Conservation (phyloP, 2,888 invertebrate species). For the Xanthia togata region DNA sequence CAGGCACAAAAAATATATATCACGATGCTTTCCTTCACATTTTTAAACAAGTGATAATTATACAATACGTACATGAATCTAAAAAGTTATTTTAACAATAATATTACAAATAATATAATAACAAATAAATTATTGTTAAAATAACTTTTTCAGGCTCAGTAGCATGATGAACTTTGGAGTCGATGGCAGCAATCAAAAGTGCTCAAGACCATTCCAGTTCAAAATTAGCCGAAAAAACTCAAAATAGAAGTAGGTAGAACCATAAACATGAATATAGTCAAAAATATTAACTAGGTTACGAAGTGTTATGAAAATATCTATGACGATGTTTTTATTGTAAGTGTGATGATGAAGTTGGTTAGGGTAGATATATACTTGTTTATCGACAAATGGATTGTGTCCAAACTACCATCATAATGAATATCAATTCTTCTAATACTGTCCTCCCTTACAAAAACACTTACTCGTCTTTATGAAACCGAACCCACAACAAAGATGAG, state of each 20-base stretch:
- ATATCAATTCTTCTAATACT: slow-evolving; percentile 7
- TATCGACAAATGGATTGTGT: background rate
- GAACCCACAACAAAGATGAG: slow-evolving; percentile 4
- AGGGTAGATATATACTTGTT: background rate
- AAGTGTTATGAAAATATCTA: background rate
- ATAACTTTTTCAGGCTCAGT: too few relatives aligned
- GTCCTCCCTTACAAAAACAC: slow-evolving; percentile 27
- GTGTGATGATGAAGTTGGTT: background rate
- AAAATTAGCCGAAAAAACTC: background rate
- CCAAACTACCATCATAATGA: slow-evolving; percentile 3
- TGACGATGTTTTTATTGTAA: background rate
- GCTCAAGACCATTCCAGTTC: background rate
- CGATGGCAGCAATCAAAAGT: too few relatives aligned
- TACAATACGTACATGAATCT: too few relatives aligned
- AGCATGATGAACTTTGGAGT: too few relatives aligned
- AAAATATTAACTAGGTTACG: background rate
- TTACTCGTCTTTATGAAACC: slow-evolving; percentile 35
- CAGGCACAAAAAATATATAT: too few relatives aligned
- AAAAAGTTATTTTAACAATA: background rate
- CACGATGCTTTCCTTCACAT: too few relatives aligned
- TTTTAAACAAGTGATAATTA: too few relatives aligned
- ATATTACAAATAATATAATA: too few relatives aligned
- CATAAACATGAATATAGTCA: background rate
- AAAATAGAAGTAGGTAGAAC: background rate
- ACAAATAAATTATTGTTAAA: too few relatives aligned